phyloP scores from a whole-genome alignment of 1,140 invertebrate genomes.

The Mycetomoellerius zeteki region DNA sequence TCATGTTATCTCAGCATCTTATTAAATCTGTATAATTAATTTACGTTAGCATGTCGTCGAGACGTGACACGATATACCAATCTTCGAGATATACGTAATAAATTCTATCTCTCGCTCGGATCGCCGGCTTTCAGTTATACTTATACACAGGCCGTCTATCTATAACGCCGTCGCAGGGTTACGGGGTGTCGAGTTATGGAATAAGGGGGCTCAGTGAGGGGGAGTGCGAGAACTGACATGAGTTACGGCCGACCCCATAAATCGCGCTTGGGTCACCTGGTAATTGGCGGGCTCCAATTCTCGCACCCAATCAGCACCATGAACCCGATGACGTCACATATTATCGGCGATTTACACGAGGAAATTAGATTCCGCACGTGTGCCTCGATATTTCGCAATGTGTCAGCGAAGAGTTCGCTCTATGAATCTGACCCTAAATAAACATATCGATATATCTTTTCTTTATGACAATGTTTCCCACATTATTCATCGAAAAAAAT shows the following conservation, averaged over 20 bases:
- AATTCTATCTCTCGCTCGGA: conserved; percentile 73
- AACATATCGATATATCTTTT: not conserved
- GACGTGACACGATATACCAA: conserved; percentile 21
- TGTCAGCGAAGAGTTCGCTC: not conserved
- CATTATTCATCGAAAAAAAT: not conserved
- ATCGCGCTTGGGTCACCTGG: conserved; percentile 79
- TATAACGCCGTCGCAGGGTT: conserved; percentile 65
- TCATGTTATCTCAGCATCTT: not conserved
- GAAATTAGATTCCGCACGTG: conserved; percentile 78
- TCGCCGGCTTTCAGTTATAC: conserved; percentile 62
- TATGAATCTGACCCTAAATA: not conserved
- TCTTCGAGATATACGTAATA: conserved; percentile 60
- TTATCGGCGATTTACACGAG: conserved; percentile 82
- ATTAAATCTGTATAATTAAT: conserved; percentile 42
- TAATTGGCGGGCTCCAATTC: conserved; percentile 84
- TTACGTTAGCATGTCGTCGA: conserved; percentile 43
- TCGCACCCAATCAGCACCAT: conserved; percentile 82
- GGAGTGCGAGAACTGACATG: conserved; percentile 70
- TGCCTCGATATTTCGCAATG: conserved; percentile 26
- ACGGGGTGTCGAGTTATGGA: conserved; percentile 77
- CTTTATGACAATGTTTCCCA: not conserved
- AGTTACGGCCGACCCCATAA: conserved; percentile 84
- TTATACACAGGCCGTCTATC: conserved; percentile 56
- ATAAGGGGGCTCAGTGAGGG: conserved; percentile 67
- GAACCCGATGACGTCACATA: conserved; percentile 81